phyloP scores from a whole-genome alignment of 2,797 vertebrate species.

The Alosa sapidissima region DNA sequence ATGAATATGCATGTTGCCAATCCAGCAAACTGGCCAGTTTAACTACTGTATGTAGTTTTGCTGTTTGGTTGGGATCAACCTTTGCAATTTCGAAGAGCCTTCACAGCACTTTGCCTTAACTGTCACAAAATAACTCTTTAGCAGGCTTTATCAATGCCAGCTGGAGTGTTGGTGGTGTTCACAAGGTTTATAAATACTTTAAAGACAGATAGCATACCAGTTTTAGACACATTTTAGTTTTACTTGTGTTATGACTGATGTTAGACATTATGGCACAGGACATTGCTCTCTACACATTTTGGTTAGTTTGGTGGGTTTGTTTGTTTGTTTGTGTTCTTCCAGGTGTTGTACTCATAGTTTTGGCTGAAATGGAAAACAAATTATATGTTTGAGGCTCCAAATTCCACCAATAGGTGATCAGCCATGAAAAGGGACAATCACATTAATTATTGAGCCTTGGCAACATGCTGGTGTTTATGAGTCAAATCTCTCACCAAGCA shows the following conservation, averaged over 20 bases:
- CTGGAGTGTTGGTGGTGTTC: not conserved
- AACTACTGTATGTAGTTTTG: not conserved
- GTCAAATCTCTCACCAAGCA: not conserved
- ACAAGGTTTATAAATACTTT: not conserved
- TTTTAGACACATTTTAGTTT: not conserved
- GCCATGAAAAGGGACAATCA: not conserved
- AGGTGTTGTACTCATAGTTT: not conserved
- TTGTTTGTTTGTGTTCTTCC: not conserved
- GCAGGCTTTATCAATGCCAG: not conserved
- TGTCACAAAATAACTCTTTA: not conserved
- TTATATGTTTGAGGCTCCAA: not conserved
- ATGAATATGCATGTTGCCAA: too few relatives aligned
- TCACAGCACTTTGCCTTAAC: not conserved
- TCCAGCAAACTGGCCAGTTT: not conserved
- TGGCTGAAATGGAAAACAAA: not conserved
- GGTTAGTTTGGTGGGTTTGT: not conserved
- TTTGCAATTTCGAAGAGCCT: not conserved
- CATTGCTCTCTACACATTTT: not conserved
- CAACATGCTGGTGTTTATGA: not conserved
- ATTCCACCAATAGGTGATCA: not conserved
- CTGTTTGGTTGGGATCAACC: not conserved
- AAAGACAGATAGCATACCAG: not conserved
- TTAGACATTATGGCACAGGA: not conserved
- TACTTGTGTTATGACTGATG: not conserved
- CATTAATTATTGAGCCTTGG: not conserved